Evolutionary conservation across 2,888 invertebrate genomes (phyloP), one percentile per base, ranked within the genome.

Genomic region (Poecilus cupreus): DNA sequence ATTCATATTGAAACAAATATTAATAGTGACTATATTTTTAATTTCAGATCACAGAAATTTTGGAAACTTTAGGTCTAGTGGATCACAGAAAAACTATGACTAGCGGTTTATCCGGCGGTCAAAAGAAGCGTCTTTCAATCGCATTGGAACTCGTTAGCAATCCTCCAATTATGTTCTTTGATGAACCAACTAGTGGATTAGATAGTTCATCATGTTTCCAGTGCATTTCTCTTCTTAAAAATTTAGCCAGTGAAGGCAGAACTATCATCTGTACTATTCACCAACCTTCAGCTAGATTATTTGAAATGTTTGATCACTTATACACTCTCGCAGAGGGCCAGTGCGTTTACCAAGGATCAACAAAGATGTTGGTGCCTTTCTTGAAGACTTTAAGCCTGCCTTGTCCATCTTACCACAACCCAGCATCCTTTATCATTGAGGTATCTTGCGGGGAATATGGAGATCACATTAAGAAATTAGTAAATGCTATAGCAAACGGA

Each of bases 401-500:
- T 87, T 98, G 98, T 86, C 98, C 98, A 0, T 95, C 96, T 77
- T 98, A 98, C 89, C 98, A 98, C 91, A 98, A 98, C 90, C 98
- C 98, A 0, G 98, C 98, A 4, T 98, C 98, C 76, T 98, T 96
- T 90, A 96, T 97, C 85, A 97, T 98, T 89, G 98, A 98, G 90
- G 97, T 98, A 2, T 97, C 98, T 0, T 97, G 97, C 87, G 98
- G 98, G 0, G 98, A 98, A 89, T 97, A 98, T 88, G 98, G 98
- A 78, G 96, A 97, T 87, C 95, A 97, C 86, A 96, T 95, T 0
- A 93, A 94, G 84, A 95, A 94, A 85, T 90, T 97, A 76, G 96
- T 97, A 4, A 93, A 93, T 6, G 97, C 97, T 5, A 96, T 97
- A 76, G 93, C 94, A 83, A 96, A 96, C 88, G 96, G 97, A 76